These are phyloP conservation scores for Oryzias melastigma DNA, from an alignment of 2,113 vertebrate genomes.

Conservation along the genomic window DNA sequence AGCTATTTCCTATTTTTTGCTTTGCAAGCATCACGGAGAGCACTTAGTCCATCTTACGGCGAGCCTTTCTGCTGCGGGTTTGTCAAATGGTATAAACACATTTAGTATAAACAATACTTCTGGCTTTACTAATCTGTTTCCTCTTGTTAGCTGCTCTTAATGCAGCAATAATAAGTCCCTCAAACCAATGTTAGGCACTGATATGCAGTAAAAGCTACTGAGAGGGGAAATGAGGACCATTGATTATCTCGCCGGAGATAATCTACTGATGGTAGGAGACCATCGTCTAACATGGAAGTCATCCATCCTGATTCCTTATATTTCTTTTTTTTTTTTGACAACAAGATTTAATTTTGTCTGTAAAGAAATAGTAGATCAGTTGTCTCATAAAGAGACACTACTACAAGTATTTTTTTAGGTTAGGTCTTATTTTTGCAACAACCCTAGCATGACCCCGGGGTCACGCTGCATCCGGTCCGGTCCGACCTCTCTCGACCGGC, in stretches of 20 bases:
- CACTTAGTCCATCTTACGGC: constrained; percentile 20
- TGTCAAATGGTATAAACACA: constrained; percentile 1
- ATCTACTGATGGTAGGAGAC: background rate
- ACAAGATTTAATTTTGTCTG: no score
- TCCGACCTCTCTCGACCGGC: no score
- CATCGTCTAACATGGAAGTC: no score
- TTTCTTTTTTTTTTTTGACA: no score
- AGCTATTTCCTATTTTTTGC: constrained; percentile 12
- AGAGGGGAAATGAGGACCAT: background rate
- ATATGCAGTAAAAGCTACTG: background rate
- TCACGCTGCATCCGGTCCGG: no score
- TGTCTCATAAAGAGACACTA: no score
- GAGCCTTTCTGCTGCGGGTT: constrained; percentile 12
- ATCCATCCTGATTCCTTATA: no score
- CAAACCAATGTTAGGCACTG: background rate
- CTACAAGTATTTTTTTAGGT: no score
- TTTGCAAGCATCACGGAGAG: constrained; percentile 1
- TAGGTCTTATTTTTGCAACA: no score
- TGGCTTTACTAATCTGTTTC: constrained; percentile 6
- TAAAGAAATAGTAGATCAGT: no score
- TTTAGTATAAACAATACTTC: constrained; percentile 23
- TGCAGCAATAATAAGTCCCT: background rate
- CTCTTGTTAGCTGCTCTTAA: constrained; percentile 1
- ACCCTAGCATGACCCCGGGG: no score
- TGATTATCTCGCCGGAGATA: background rate